Percentiles rank a stretch among this genome's conserved stretches.
phyloP scores from a whole-genome alignment of 2,797 vertebrate genomes.

The Clarias laeviceps region DNA sequence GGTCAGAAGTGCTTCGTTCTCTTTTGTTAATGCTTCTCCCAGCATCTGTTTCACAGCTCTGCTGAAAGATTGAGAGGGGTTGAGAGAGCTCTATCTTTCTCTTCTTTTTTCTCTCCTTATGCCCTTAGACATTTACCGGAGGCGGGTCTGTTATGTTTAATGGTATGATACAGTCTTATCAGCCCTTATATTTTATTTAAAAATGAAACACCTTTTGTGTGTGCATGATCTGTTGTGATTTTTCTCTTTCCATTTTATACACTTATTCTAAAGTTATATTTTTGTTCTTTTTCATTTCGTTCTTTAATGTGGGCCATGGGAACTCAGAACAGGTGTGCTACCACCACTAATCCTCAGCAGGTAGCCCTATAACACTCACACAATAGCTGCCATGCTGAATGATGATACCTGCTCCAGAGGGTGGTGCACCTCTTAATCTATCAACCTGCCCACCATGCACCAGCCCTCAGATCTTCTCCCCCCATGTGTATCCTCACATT shows the following conservation, averaged over 20 bases:
- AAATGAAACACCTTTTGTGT: conserved; percentile 22
- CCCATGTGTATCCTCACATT: conserved; percentile 38
- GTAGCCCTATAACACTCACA: conserved; percentile 55
- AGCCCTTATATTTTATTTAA: conserved; percentile 2
- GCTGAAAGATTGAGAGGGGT: conserved; percentile 52
- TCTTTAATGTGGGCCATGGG: conserved; percentile 41
- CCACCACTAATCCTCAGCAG: conserved; percentile 54
- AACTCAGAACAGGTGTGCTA: conserved; percentile 57
- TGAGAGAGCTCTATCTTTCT: conserved; percentile 51
- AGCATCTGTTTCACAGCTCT: conserved; percentile 59
- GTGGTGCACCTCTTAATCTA: conserved; percentile 59
- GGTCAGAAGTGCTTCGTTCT: conserved; percentile 55
- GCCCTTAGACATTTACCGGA: conserved; percentile 22
- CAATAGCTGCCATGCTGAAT: conserved; percentile 58
- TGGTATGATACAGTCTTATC: conserved; percentile 14
- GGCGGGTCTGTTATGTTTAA: conserved; percentile 29
- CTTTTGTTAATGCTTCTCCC: conserved; percentile 59
- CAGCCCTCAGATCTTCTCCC: conserved; percentile 46
- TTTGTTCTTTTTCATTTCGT: conserved; percentile 27
- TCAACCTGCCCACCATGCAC: conserved; percentile 54
- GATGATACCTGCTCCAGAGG: conserved; percentile 59
- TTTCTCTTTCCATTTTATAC: neutral
- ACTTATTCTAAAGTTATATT: neutral
- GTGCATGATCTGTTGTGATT: conserved; percentile 10
- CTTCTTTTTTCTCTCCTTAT: conserved; percentile 32